phyloP scores from a whole-genome alignment of 2,888 invertebrate species.

The Myopa tessellatipennis region DNA sequence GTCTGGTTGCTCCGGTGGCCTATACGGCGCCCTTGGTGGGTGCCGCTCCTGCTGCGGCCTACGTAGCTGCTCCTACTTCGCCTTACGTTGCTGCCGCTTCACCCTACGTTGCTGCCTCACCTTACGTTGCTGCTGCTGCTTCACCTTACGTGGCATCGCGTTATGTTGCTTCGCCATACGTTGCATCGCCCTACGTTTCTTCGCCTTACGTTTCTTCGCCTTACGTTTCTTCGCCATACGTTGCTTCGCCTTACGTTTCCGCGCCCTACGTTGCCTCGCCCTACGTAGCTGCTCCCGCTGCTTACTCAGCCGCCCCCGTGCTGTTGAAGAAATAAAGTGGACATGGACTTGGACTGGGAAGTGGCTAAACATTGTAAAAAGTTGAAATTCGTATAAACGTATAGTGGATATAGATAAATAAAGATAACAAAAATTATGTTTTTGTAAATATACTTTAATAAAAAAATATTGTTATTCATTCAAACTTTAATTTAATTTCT shows the following conservation, averaged over 20 bases:
- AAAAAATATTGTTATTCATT: not conserved
- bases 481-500: too few species aligned
- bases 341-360: not conserved
- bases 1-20: constrained; percentile 61
- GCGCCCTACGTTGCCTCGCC: constrained; percentile 48
- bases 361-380: too few species aligned
- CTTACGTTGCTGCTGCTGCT: constrained; percentile 49
- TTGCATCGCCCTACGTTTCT: constrained; percentile 39
- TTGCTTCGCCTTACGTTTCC: constrained; percentile 42
- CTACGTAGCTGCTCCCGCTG: constrained; percentile 42
- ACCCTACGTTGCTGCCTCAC: constrained; percentile 53
- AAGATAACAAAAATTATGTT: not conserved
- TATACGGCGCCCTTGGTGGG: constrained; percentile 57
- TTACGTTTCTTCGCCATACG: constrained; percentile 52
- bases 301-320: constrained; percentile 55
- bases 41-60: constrained; percentile 52
- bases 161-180: constrained; percentile 51
- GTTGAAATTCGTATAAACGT: not conserved
- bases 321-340: constrained; percentile 57
- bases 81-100: constrained; percentile 45
- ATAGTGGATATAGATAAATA: not conserved
- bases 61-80: constrained; percentile 50
- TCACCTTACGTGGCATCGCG: constrained; percentile 41
- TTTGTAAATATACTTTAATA: not conserved
- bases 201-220: constrained; percentile 64